A percentile compares a stretch with the other conserved stretches of the same genome.
These are phyloP conservation scores for Catalaphyllia jardinei DNA, from an alignment of 64 coral and sea anemone species.

Conservation along the genomic window DNA sequence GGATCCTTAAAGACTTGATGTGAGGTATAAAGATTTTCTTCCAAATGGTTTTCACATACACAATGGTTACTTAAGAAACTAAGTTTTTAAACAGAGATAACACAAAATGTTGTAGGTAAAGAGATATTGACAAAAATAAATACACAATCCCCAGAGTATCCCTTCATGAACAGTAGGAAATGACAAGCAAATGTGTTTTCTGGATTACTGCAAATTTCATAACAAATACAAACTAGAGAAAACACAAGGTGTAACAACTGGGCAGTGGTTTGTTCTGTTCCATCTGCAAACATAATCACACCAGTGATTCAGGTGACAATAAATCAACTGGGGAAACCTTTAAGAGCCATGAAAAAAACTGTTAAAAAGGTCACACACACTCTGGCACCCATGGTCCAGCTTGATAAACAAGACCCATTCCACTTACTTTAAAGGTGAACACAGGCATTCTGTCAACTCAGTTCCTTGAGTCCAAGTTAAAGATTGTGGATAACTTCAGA, in stretches of 20 bases:
- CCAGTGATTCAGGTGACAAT: background rate
- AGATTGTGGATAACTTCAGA: background rate
- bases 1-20: background rate
- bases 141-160: background rate
- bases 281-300: background rate
- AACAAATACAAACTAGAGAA: background rate
- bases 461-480: background rate
- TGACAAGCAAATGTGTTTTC: background rate
- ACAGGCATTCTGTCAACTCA: conserved; percentile 50
- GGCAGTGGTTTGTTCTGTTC: background rate
- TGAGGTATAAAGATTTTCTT: background rate
- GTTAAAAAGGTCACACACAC: conserved; percentile 28
- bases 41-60: background rate
- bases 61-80: background rate
- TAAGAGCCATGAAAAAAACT: conserved; percentile 33
- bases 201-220: background rate
- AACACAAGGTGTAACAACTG: background rate
- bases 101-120: background rate
- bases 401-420: background rate
- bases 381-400: background rate
- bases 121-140: background rate
- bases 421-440: conserved; percentile 70
- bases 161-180: conserved; percentile 1
- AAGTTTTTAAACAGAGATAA: background rate
- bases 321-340: conserved; percentile 26